Percentiles rank a stretch among this genome's conserved stretches.
phyloP scores from a whole-genome alignment of 1,140 invertebrate genomes.

The Diachasma alloeum region DNA sequence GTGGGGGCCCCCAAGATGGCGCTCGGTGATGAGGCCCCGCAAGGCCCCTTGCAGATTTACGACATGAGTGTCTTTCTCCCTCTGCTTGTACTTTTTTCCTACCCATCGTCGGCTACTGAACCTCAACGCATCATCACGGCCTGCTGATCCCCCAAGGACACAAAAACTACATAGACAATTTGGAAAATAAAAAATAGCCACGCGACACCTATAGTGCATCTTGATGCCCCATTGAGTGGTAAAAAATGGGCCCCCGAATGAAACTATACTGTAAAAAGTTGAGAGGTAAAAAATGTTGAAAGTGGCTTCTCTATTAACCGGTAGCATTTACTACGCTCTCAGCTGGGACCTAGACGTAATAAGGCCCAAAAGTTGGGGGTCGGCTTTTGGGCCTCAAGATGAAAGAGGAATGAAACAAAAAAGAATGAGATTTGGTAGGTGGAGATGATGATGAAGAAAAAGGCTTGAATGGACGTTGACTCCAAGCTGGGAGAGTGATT shows the following conservation, averaged over 20 bases:
- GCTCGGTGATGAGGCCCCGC: slow-evolving; percentile 14
- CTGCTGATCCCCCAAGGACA: neutral
- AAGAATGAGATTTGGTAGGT: neutral
- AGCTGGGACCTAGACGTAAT: neutral
- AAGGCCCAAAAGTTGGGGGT: neutral
- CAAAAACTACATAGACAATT: neutral
- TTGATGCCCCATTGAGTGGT: neutral
- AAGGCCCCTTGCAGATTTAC: slow-evolving; percentile 54
- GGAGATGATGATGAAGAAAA: slow-evolving; percentile 14
- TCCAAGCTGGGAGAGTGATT: neutral
- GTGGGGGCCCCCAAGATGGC: neutral
- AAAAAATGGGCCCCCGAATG: neutral
- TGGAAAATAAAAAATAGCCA: neutral
- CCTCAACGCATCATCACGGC: neutral
- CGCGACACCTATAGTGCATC: neutral
- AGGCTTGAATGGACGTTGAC: slow-evolving; percentile 1
- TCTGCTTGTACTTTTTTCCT: slow-evolving; percentile 22
- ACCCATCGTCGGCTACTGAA: slow-evolving; percentile 14
- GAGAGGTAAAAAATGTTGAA: neutral
- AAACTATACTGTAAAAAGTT: slow-evolving; percentile 10
- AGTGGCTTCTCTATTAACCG: slow-evolving; percentile 18
- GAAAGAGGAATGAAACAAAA: neutral
- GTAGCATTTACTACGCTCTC: slow-evolving; percentile 16
- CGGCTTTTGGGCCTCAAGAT: neutral
- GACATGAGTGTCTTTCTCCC: slow-evolving; percentile 27